Evolutionary conservation across 2,113 vertebrate genomes (phyloP).

Genomic region (Heteronetta atricapilla): DNA sequence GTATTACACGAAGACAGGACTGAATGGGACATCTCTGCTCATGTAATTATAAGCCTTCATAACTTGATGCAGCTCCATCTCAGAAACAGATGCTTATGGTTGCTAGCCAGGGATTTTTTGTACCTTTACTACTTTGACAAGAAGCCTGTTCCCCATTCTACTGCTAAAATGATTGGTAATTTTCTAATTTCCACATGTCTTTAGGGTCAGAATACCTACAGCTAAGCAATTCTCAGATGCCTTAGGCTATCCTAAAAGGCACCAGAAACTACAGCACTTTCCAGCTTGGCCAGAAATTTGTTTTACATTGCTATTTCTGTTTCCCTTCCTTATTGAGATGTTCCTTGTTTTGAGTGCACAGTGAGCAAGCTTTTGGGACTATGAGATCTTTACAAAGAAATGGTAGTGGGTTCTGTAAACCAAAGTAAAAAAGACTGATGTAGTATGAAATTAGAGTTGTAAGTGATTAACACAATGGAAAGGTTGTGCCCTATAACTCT

Average conservation of each 20-base stretch:
- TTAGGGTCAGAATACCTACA: not conserved
- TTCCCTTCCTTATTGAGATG: not conserved
- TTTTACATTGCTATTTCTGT: not conserved
- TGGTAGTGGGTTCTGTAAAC: slow-evolving; percentile 7
- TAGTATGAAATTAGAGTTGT: slow-evolving; percentile 71
- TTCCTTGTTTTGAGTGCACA: not conserved
- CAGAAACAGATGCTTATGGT: not conserved
- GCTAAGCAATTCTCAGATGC: not conserved
- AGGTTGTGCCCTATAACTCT: slow-evolving; percentile 67
- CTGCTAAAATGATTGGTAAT: not conserved
- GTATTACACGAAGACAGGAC: not conserved
- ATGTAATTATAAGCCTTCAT: not conserved
- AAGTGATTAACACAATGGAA: slow-evolving; percentile 74
- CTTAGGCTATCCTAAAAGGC: not conserved
- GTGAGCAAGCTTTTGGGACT: slow-evolving; percentile 24
- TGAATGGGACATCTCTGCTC: not conserved
- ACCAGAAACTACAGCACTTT: not conserved
- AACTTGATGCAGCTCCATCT: not conserved
- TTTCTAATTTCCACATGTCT: not conserved
- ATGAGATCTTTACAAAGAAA: slow-evolving; percentile 20
- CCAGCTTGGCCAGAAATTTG: not conserved
- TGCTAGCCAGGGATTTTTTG: not conserved
- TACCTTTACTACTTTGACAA: not conserved
- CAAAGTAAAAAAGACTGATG: slow-evolving; percentile 39
- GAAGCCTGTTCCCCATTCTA: not conserved